Conservation (phyloP, 1,140 invertebrate genomes). For the Caerostris darwini region DNA sequence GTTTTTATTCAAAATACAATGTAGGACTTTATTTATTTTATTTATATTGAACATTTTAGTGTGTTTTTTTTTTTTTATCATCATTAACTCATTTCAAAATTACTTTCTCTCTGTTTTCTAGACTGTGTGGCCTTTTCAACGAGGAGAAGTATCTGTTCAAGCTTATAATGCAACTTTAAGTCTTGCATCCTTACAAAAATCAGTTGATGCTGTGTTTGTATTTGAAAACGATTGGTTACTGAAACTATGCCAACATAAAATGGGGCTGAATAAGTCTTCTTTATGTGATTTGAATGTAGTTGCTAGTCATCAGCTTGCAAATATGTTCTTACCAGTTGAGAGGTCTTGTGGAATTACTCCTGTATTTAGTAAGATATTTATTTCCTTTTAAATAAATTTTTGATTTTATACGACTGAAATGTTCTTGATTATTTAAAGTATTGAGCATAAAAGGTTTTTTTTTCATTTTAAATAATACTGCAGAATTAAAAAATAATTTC, state of each 20-base stretch:
- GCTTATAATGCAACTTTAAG: conserved; percentile 83
- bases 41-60: too few relatives aligned
- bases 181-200: conserved; percentile 82
- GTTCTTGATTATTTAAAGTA: too few relatives aligned
- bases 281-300: conserved; percentile 82
- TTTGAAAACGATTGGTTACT: conserved; percentile 83
- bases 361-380: conserved; percentile 46
- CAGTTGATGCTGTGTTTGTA: conserved; percentile 81
- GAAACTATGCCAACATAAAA: conserved; percentile 81
- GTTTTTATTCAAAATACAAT: too few relatives aligned
- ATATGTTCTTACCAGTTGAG: conserved; percentile 80
- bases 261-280: conserved; percentile 80
- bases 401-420: neutral
- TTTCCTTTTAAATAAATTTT: conserved; percentile 4
- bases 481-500: neutral
- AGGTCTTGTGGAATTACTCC: neutral
- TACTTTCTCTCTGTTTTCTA: conserved; percentile 47
- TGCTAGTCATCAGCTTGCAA: conserved; percentile 81
- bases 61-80: too few relatives aligned
- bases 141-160: conserved; percentile 83
- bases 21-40: too few relatives aligned
- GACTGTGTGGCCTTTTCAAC: conserved; percentile 82
- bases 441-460: too few relatives aligned
- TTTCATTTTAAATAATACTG: neutral
- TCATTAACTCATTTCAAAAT: too few relatives aligned